Percentiles rank a stretch among this genome's conserved stretches.
Evolutionary conservation across 1,140 invertebrate species (phyloP).

Genomic region (Drosophila auraria): DNA sequence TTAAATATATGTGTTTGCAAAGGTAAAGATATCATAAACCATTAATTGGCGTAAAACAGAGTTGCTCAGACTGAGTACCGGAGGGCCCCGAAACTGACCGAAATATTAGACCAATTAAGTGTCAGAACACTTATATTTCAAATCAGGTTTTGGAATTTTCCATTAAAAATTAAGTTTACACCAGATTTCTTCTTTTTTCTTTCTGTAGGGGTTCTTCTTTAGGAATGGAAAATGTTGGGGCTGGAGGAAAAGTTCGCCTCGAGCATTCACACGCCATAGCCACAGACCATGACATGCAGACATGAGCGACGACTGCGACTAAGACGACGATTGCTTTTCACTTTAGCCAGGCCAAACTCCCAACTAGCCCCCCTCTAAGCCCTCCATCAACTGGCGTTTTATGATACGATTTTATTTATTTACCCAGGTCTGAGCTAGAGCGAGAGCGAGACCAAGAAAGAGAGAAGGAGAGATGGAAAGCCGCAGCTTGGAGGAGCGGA

Average conservation of each 20-base stretch:
- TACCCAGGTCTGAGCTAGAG: constrained; percentile 46
- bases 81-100: too few species aligned
- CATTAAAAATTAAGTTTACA: neutral
- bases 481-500: constrained; percentile 45
- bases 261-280: constrained; percentile 79
- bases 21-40: neutral
- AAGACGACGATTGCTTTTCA: constrained; percentile 75
- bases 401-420: constrained; percentile 81
- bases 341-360: constrained; percentile 49
- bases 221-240: constrained; percentile 12
- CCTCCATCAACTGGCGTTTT: constrained; percentile 56
- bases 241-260: constrained; percentile 58
- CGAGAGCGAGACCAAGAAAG: neutral
- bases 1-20: neutral
- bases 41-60: too few species aligned
- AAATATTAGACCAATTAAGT: too few species aligned
- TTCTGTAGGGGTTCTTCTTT: constrained; percentile 2
- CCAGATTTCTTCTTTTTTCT: neutral
- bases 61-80: too few species aligned
- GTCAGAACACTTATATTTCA: too few species aligned
- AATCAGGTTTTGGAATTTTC: neutral
- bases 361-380: constrained; percentile 1
- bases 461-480: constrained; percentile 5
- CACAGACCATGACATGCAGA: constrained; percentile 72
- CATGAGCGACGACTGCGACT: constrained; percentile 58